Evolutionary conservation across 23 tunicate genomes (phyloP).

Genomic region (Clavelina lepadiformis): DNA sequence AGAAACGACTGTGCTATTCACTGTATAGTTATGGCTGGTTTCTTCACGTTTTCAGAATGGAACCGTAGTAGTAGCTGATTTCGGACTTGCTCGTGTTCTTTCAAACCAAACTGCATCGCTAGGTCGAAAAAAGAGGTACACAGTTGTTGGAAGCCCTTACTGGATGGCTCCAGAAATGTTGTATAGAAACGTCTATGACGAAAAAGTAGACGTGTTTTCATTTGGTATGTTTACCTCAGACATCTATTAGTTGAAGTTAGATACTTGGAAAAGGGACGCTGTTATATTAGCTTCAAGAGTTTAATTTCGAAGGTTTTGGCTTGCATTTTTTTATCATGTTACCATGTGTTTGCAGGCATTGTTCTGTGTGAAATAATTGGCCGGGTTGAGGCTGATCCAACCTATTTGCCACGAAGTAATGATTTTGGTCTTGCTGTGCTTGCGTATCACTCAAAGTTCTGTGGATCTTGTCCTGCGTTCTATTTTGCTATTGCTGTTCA

Average conservation of each 20-base stretch:
- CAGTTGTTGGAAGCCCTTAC: conserved; percentile 91
- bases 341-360: conserved; percentile 82
- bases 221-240: conserved; percentile 47
- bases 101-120: conserved; percentile 29
- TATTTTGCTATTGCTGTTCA: conserved; percentile 84
- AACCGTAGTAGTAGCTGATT: conserved; percentile 93
- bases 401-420: conserved; percentile 49
- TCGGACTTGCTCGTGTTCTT: conserved; percentile 81
- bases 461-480: conserved; percentile 65
- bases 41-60: conserved; percentile 64
- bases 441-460: conserved; percentile 56
- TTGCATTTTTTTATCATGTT: too few species aligned
- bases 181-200: conserved; percentile 41
- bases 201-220: conserved; percentile 88
- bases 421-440: conserved; percentile 77
- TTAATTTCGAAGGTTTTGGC: too few species aligned
- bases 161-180: conserved; percentile 99
- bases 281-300: too few species aligned
- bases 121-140: conserved; percentile 75
- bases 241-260: not conserved
- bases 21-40: too few species aligned
- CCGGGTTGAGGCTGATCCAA: conserved; percentile 87
- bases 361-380: conserved; percentile 95
- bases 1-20: not conserved
- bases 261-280: too few species aligned